Evolutionary conservation across 2,888 invertebrate genomes (phyloP), one percentile per base, ranked within the genome.

Genomic region (Epirrhoe tristata): DNA sequence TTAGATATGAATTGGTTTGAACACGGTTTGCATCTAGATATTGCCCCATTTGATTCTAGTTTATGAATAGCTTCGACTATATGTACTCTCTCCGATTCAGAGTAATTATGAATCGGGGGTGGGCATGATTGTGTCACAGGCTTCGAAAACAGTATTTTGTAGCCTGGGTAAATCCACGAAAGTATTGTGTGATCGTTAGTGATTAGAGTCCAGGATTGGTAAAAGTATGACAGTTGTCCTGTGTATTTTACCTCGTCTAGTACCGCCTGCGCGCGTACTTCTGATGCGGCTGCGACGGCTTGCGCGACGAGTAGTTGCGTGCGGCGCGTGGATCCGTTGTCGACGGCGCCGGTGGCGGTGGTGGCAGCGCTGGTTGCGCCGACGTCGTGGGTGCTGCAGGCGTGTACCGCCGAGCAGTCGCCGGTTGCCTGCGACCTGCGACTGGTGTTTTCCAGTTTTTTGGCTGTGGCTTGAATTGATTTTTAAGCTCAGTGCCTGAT

Each of bases 1-100:
- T 32, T 61, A 5, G 70, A 72, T 10, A 72, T 12, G 17, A 66
- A 73, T 36, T 66, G 65, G 14, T 36, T 34, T 31, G 0, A 12
- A 54, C 54, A 14, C 12, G 17, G 31, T 31, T 17, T 12, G 12
- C 31, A 52, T 2, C 10, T 31, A 24, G 52, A 52, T 24, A 54
- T 54, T n/a, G 54, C 54, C 8, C 54, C 54, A n/a, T 32, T 14
- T 7, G 34, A 54, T 34, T 36, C 34, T 34, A 54, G 14, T 7
- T 54, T 7, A 6, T 5, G 0, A 7, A 54, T 54, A 7, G 54
- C 32, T 34, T 34, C n/a, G 8, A 7, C 34, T 7, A 34, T 34
- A 7, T 4, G 34, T 7, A 34, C 34, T 6, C 5, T 34, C 0
- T 34, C 34, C 6, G 34, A 34, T 6, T 34, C 34, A 34, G 34